Base-by-base conservation (phyloP, 2,113 vertebrate genomes). In the Melanocharis versteri region DNA sequence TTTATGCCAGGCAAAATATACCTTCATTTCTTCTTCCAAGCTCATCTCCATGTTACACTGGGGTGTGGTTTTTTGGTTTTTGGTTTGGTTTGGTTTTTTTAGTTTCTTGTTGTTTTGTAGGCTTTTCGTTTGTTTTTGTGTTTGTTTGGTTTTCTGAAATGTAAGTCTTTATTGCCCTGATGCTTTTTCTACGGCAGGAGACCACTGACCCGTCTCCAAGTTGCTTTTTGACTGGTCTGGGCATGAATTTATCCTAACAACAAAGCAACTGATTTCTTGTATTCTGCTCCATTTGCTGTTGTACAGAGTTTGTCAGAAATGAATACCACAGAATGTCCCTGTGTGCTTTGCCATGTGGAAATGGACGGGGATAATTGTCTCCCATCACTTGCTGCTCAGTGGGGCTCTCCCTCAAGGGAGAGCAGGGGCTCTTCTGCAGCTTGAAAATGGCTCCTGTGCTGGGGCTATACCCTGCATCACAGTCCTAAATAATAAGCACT, bases 401-500 rank as follows among this genome's bases (percentile, higher is more conserved):
- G 10, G n/a, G 47, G 12, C 33, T 73, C 9, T 82, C 13, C 37
- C 21, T 57, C 18, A 11, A 15, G 30, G 42, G 8, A 47, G 42
- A 61, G 14, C 9, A 15, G 22, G 7, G 10, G 6, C 21, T 66
- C 20, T 39, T 44, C 13, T 26, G 27, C 27, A 57, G 23, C 39
- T 76, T 51, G 51, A 39, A 66, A 44, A 27, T n/a, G 5, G 3
- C 21, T 78, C 15, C 54, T 35, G 7, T 6, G 3, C 48, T 17
- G 65, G 13, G 62, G 13, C 21, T 72, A 8, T 30, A 44, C 6
- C 13, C n/a, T 70, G 17, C 0, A 7, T 40, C 15, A 4, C 45
- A 27, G 33, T 69, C 35, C 35, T 40, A 51, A 21, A 13, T 68
- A 62, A 54, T 11, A 8, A 62, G 35, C 0, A 0, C 11, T 73